Base-by-base conservation (phyloP, 2,797 vertebrate species). In the Sebastes diaconus region DNA sequence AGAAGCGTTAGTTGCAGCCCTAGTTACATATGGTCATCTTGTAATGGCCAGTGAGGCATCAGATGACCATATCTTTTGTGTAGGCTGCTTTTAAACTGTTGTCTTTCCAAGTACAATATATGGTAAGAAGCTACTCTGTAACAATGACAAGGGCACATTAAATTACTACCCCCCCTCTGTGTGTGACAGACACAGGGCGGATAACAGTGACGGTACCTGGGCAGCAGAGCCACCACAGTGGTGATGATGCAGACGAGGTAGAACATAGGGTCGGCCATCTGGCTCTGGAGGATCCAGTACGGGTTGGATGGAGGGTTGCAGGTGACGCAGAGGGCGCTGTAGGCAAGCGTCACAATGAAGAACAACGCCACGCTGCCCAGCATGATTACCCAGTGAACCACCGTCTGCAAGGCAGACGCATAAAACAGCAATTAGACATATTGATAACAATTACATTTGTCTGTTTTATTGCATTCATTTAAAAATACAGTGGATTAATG, bases 261-360 rank as follows among this genome's bases (percentile, higher is more conserved):
- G 95, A 98, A 99, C 46, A 87, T 89, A 65, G 97, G 97, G 25
- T 98, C 96, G 1, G 93, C 92, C 87, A 99, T 95, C 94, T 98
- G 97, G 20, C 67, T 86, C 88, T 98, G 95, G 88, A 98, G 96
- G 54, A 96, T 94, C 97, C 97, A 97, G 88, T 98, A 97, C 0
- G 98, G 97, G 83, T 95, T 96, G 83, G 94, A 92, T 4, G 98
- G 97, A 42, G 95, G 96, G 94, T 95, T 99, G 91, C 98, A 98
- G 91, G 84, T 77, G 78, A 98, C 50, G 0, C 98, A 99, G 80
- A 80, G 3, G 22, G 95, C 94, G 0, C 95, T 97, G 94, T 98
- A 99, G 77, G 89, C 81, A 3, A 97, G 75, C 0, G 97, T 96
- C 71, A 98, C 91, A 13, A 88, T 1, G 22, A 99, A 92, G 93